phyloP scores from a whole-genome alignment of 2,888 invertebrate genomes.

The Cephonodes hylas region DNA sequence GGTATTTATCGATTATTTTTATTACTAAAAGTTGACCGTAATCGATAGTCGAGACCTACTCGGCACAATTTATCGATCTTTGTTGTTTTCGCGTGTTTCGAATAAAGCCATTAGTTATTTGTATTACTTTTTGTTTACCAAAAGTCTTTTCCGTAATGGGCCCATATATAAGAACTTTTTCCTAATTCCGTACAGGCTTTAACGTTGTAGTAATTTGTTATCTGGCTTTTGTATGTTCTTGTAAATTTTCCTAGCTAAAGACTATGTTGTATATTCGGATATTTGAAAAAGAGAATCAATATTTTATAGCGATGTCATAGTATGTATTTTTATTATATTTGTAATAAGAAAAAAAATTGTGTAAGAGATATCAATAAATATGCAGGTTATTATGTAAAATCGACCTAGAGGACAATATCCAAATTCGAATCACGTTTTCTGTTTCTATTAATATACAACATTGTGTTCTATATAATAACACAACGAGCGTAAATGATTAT shows the following conservation, averaged over 20 bases:
- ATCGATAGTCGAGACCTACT: background rate
- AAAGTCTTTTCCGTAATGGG: conserved; percentile 31
- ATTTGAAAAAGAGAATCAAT: no score
- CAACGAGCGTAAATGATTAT: background rate
- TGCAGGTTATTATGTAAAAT: no score
- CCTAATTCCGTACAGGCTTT: conserved; percentile 5
- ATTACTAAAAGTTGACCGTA: background rate
- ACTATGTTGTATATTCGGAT: no score
- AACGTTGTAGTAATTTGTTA: background rate
- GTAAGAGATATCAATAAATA: no score
- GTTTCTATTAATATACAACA: background rate
- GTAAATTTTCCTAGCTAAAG: background rate
- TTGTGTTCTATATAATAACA: background rate
- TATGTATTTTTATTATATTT: no score
- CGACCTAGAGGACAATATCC: no score
- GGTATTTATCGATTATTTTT: background rate
- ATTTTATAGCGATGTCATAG: no score
- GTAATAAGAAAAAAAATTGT: no score
- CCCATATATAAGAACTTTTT: conserved; percentile 26
- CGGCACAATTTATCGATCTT: conserved; percentile 24
- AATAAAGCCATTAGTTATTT: conserved; percentile 42
- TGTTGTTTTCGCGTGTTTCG: conserved; percentile 41
- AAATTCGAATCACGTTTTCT: background rate
- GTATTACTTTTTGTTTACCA: conserved; percentile 29
- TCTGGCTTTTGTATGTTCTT: background rate